These are phyloP conservation scores for Oscheius sp. DNA, from an alignment of 2,888 invertebrate genomes.

Conservation along the genomic window DNA sequence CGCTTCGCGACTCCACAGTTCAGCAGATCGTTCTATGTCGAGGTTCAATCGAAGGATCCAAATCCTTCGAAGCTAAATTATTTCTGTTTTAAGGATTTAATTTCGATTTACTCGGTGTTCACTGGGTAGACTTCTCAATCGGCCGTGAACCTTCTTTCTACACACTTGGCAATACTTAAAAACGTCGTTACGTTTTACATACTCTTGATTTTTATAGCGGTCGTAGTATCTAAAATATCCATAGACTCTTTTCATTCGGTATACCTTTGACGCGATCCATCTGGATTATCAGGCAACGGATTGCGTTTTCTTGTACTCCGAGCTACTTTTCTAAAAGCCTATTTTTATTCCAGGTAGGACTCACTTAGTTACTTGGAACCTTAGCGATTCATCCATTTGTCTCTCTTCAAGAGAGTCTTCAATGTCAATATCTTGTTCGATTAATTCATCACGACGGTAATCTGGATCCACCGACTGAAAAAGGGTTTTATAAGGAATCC, in stretches of 20 bases:
- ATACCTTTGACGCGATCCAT: conserved; percentile 9
- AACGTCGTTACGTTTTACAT: conserved; percentile 39
- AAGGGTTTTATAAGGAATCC: too few species aligned
- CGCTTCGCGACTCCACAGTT: conserved; percentile 41
- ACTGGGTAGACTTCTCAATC: conserved; percentile 48
- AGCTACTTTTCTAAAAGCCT: conserved; percentile 1
- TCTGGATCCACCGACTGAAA: too few species aligned
- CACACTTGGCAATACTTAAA: conserved; percentile 53
- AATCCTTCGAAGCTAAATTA: conserved; percentile 39
- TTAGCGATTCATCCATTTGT: not conserved
- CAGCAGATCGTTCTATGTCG: conserved; percentile 47
- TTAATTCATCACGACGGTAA: too few species aligned
- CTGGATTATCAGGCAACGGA: conserved; percentile 4
- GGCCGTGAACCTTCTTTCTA: conserved; percentile 43
- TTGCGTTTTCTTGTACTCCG: conserved; percentile 6
- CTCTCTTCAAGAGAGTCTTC: too few species aligned
- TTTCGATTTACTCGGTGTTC: conserved; percentile 35
- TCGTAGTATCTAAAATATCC: conserved; percentile 28
- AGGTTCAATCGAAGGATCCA: conserved; percentile 51
- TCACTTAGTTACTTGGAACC: conserved; percentile 1
- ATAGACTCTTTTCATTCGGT: not conserved
- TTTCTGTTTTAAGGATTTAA: not conserved
- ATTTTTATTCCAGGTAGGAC: not conserved
- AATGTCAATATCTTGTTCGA: not conserved
- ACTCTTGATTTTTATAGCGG: conserved; percentile 30